Evolutionary conservation across 2,888 invertebrate species (phyloP), one percentile per base, ranked within the genome.

Genomic region (Dynastes hyllus): DNA sequence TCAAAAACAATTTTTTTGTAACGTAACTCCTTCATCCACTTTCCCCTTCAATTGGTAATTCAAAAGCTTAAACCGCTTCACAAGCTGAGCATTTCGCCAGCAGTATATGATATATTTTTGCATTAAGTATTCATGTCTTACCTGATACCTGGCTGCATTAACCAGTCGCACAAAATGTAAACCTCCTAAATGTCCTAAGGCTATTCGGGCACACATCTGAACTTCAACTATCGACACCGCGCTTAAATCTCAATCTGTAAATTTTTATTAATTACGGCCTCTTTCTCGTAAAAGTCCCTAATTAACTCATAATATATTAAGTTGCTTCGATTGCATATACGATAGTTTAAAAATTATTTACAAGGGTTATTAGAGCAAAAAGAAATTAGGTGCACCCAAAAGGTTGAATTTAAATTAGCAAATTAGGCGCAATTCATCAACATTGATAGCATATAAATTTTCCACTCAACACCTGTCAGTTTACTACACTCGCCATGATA

Each of bases 291-390:
- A 71, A 71, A 53, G 37, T 8, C 16, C 71, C 13, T 71, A 71
- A 71, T 71, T 71, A 71, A 55, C 53, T 37, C 58, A 16, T 71
- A 58, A 58, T 71, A 55, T 16, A 71, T 71, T 71, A 71, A 55
- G 16, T 71, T 71, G 16, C 8, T 37, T 22, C 27, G 37, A 27
- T 37, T 45, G 16, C 45, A n/a, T 71, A 53, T 51, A 0, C 50
- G 32, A n/a, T 51, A 45, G 45, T 9, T 29, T 53, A 45, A 40
- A 3, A 67, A 45, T 67, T 45, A 40, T 29, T 32, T 65, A 27
- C 5, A 37, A n/a, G 32, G 65, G 67, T 67, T 37, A 22, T 45
- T 16, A 40, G 22, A 61, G 6, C 3, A 61, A 29, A 22, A 22
- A 61, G 27, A 27, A 29, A 61, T 5, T 2, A 16, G 45, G 67